Evolutionary conservation across 2,888 invertebrate genomes (phyloP).

Genomic region (Gibbula magus): DNA sequence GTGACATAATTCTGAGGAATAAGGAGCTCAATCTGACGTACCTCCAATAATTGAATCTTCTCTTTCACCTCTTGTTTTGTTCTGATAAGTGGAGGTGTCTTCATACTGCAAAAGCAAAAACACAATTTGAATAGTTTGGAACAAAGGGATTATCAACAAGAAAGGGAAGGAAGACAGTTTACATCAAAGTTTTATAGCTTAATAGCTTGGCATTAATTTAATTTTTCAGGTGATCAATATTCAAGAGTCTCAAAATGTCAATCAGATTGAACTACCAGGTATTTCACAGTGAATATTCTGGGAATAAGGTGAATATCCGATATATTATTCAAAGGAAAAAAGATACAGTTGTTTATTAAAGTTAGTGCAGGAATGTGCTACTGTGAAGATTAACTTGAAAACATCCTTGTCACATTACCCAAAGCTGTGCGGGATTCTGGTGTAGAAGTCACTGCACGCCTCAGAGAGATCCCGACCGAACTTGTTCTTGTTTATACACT

Average conservation of each 20-base stretch:
- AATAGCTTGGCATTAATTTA: no score
- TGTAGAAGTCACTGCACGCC: slow-evolving; percentile 78
- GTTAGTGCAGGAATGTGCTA: neutral
- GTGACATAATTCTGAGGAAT: no score
- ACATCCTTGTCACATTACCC: slow-evolving; percentile 68
- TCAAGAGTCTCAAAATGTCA: no score
- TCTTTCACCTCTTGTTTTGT: slow-evolving; percentile 73
- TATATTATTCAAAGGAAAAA: neutral
- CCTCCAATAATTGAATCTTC: slow-evolving; percentile 76
- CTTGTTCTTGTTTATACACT: slow-evolving; percentile 68
- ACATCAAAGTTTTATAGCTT: no score
- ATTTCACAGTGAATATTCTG: no score
- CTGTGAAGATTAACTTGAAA: neutral
- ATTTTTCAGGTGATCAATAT: no score
- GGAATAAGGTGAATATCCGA: no score
- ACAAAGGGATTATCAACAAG: no score
- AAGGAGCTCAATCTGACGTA: slow-evolving; percentile 36
- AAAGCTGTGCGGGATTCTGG: slow-evolving; percentile 77
- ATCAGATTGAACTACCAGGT: no score
- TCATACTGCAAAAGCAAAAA: slow-evolving; percentile 74
- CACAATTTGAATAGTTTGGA: no score
- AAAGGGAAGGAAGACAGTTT: no score
- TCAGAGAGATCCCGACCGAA: slow-evolving; percentile 68
- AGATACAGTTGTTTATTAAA: neutral
- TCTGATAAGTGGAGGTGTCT: slow-evolving; percentile 76